These are phyloP conservation scores for Anneissia japonica DNA, from an alignment of 35 echinoderm and acorn worm species.

Conservation along the genomic window DNA sequence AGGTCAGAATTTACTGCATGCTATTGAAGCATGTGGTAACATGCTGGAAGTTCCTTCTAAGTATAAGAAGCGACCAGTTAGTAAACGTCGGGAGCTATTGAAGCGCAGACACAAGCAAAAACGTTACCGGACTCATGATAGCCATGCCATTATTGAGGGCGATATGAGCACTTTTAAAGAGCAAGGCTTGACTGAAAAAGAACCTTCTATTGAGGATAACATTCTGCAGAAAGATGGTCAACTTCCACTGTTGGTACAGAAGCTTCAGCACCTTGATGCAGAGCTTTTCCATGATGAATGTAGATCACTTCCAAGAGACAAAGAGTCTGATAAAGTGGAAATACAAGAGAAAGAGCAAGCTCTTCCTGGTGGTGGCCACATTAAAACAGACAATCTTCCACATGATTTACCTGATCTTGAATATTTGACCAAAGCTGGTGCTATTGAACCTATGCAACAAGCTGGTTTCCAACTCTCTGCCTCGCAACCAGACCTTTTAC, in stretches of 20 bases:
- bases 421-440: neutral
- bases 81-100: constrained; percentile 60
- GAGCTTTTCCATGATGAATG: neutral
- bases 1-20: neutral
- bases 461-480: neutral
- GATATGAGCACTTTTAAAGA: constrained; percentile 92
- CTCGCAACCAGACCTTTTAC: neutral
- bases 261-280: neutral
- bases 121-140: constrained; percentile 60
- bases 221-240: neutral
- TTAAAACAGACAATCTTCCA: neutral
- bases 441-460: constrained; percentile 1
- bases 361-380: neutral
- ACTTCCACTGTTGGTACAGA: neutral
- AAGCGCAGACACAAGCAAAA: constrained; percentile 75
- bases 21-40: constrained; percentile 39
- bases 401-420: neutral
- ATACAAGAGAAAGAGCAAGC: neutral
- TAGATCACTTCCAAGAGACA: neutral
- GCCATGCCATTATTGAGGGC: constrained; percentile 93
- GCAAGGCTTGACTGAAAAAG: constrained; percentile 4
- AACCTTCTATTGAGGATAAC: neutral
- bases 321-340: neutral
- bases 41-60: constrained; percentile 55
- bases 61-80: constrained; percentile 45